Evolutionary conservation across 92 coral and sea anemone species (phyloP).

Genomic region (Zoanthus sansibaricus): DNA sequence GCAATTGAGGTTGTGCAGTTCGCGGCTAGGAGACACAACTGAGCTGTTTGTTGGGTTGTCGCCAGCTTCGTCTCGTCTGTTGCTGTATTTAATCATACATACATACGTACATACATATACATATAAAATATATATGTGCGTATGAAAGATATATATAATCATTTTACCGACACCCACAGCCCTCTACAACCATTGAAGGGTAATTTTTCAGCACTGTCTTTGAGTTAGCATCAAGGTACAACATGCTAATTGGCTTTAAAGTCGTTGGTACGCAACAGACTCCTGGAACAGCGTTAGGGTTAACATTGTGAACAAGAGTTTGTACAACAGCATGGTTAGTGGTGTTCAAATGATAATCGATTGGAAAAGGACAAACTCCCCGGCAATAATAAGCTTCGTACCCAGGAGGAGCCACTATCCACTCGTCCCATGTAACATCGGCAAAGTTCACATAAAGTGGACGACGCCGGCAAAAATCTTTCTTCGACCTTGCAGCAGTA

Average conservation of each 20-base stretch:
- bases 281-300: constrained; percentile 74
- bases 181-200: constrained; percentile 94
- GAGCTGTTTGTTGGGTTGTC: not conserved
- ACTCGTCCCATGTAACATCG: constrained; percentile 91
- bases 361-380: constrained; percentile 89
- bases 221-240: constrained; percentile 74
- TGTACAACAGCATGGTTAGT: constrained; percentile 99
- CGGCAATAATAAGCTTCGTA: constrained; percentile 85
- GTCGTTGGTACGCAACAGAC: constrained; percentile 97
- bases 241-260: constrained; percentile 81
- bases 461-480: constrained; percentile 75
- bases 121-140: no score
- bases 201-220: constrained; percentile 88
- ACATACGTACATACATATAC: not conserved
- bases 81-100: not conserved
- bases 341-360: constrained; percentile 79
- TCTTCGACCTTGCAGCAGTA: constrained; percentile 19
- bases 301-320: constrained; percentile 81
- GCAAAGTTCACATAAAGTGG: constrained; percentile 85
- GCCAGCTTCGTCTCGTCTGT: constrained; percentile 9
- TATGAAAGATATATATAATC: no score
- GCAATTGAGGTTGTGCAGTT: constrained; percentile 1
- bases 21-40: not conserved
- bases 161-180: constrained; percentile 92
- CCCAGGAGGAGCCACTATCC: constrained; percentile 96